Conservation (phyloP, 2,888 invertebrate genomes). For the Lasius platythorax region DNA sequence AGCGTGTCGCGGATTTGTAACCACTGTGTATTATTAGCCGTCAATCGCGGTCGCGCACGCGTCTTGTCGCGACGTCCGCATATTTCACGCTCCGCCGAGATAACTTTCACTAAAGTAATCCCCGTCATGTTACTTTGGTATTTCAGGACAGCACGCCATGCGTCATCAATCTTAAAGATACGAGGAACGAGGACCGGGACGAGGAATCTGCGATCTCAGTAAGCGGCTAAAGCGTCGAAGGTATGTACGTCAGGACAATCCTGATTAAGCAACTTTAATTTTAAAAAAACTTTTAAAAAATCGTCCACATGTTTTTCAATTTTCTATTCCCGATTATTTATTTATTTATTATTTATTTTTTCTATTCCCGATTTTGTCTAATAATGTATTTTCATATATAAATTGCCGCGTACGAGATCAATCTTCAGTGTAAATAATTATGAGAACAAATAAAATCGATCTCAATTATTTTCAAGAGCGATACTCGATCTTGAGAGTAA, state of each 20-base stretch:
- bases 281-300: too few species aligned
- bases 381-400: background rate
- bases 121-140: slow-evolving; percentile 39
- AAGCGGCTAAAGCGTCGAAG: slow-evolving; percentile 59
- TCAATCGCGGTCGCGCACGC: slow-evolving; percentile 19
- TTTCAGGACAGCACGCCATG: slow-evolving; percentile 78
- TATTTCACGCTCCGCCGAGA: slow-evolving; percentile 44
- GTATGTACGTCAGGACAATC: slow-evolving; percentile 56
- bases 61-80: slow-evolving; percentile 26
- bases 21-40: slow-evolving; percentile 25
- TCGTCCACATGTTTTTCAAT: background rate
- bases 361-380: background rate
- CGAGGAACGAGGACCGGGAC: slow-evolving; percentile 68
- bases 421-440: background rate
- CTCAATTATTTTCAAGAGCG: background rate
- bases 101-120: slow-evolving; percentile 48
- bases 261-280: background rate
- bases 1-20: slow-evolving; percentile 20
- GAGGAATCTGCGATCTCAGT: slow-evolving; percentile 49
- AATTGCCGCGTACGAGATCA: background rate
- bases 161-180: slow-evolving; percentile 71
- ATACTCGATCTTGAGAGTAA: background rate
- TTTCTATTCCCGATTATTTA: background rate
- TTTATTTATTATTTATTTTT: too few species aligned
- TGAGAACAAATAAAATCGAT: background rate